Evolutionary conservation across 2,113 vertebrate genomes (phyloP), one percentile per base, ranked within the genome.

Genomic region (Rhynchomys soricoides): DNA sequence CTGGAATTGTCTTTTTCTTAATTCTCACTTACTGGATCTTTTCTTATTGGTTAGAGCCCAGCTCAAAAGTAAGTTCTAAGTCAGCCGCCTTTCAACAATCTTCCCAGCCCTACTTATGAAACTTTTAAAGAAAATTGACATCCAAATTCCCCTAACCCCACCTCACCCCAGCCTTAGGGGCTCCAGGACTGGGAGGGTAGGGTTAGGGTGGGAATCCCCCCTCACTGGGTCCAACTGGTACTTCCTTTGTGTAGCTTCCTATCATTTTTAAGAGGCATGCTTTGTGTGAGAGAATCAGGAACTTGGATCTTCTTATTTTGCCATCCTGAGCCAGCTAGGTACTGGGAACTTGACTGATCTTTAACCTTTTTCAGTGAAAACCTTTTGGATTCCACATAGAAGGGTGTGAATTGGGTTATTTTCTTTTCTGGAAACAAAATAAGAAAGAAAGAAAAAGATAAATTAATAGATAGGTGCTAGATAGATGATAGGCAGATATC

Each of bases 381-480:
- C 96, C 93, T 98, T 98, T 97, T 97, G 98, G 98, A 98, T 98
- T 96, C 98, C 82, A 97, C 94, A 97, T 95, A 98, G 98, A 98
- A 98, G 92, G 96, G 94, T 97, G 97, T 98, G 98, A 97, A 98
- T 98, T 97, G 98, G 98, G 98, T 98, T 98, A 98, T 98, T 96
- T 98, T 98, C 97, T 98, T 93, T 98, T 98, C 98, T 98, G 98
- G 97, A 98, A 98, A 98, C 88, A 91, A 45, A 85, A 12, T 22
- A 43, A 43, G 34, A 81, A 78, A 50, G 24, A 40, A 82, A 57
- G 57, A 40, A 57, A 82, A 40, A 59, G 22, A 59, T 24, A 45
- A 45, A 48, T 24, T 43, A 74, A 74, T 21, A 73, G 16, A 52
- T 31, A 68, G 31, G 66, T 34, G 64, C 11, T 21, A 52, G 34